These are phyloP conservation scores for Siniperca undulata DNA, from an alignment of 2,797 vertebrate species.

Conservation along the genomic window DNA sequence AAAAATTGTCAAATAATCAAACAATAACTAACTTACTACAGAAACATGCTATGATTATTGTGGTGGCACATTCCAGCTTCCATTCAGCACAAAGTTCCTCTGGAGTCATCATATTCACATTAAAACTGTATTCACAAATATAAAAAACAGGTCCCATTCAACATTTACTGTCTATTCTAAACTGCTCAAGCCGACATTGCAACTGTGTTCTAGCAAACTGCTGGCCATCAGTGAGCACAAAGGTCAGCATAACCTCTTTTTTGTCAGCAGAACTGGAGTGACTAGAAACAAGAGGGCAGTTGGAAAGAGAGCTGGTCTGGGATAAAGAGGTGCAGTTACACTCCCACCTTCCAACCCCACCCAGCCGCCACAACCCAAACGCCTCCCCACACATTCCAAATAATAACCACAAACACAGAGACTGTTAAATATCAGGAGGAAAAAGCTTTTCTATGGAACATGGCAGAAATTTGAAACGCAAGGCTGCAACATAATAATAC, in stretches of 20 bases:
- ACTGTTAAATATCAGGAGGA: not conserved
- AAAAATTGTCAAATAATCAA: not conserved
- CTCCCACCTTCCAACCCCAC: constrained; percentile 30
- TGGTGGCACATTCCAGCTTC: not conserved
- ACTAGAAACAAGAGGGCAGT: constrained; percentile 21
- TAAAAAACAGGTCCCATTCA: not conserved
- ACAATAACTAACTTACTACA: not conserved
- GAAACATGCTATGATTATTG: not conserved
- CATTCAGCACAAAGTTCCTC: not conserved
- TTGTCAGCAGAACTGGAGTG: constrained; percentile 36
- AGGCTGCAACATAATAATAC: not conserved
- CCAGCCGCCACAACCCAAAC: constrained; percentile 18
- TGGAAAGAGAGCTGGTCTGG: constrained; percentile 21
- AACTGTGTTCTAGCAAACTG: not conserved
- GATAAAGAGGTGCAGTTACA: constrained; percentile 12
- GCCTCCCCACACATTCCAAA: constrained; percentile 5
- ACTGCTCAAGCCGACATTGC: not conserved
- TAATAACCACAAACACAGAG: constrained; percentile 28
- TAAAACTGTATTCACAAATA: not conserved
- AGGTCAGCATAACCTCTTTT: constrained; percentile 43
- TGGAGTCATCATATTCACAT: not conserved
- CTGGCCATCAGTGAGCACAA: constrained; percentile 20
- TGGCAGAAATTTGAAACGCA: not conserved
- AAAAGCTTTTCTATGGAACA: not conserved
- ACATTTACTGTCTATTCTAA: not conserved